Percentiles rank a stretch among this genome's conserved stretches.
These are phyloP conservation scores for Sturmia bella DNA, from an alignment of 2,888 invertebrate genomes.

Conservation along the genomic window DNA sequence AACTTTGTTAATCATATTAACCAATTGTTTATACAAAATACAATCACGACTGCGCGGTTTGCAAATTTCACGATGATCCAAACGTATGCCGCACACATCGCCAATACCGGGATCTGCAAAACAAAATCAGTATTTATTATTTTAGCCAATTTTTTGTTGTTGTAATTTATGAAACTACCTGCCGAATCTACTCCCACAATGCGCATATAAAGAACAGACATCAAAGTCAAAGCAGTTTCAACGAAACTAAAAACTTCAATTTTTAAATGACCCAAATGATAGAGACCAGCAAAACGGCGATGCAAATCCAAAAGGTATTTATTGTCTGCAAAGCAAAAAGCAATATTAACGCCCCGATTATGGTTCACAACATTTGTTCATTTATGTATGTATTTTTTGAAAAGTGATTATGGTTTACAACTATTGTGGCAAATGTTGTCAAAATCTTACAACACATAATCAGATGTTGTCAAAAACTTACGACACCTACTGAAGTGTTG, in stretches of 20 bases:
- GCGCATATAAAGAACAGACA: constrained; percentile 88
- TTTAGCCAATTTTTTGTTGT: not conserved
- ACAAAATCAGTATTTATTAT: not conserved
- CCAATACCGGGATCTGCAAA: constrained; percentile 90
- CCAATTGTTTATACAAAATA: constrained; percentile 86
- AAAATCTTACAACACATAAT: too few species aligned
- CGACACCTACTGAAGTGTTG: too few species aligned
- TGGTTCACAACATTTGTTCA: too few species aligned
- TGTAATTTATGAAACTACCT: constrained; percentile 83
- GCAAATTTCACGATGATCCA: constrained; percentile 93
- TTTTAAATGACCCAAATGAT: constrained; percentile 82
- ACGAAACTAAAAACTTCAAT: constrained; percentile 88
- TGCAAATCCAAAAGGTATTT: constrained; percentile 87
- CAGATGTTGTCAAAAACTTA: too few species aligned
- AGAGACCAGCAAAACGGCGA: constrained; percentile 84
- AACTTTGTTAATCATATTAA: constrained; percentile 84
- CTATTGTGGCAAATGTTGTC: too few species aligned
- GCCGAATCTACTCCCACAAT: constrained; percentile 91
- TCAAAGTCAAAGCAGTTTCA: constrained; percentile 88
- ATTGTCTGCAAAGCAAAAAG: constrained; percentile 84
- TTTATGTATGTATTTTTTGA: too few species aligned
- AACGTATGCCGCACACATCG: constrained; percentile 87
- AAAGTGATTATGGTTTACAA: too few species aligned
- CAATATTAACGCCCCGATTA: too few species aligned
- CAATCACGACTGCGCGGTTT: constrained; percentile 89